Evolutionary conservation across 2,797 vertebrate genomes (phyloP).

Genomic region (Phrynocephalus guinanensis): DNA sequence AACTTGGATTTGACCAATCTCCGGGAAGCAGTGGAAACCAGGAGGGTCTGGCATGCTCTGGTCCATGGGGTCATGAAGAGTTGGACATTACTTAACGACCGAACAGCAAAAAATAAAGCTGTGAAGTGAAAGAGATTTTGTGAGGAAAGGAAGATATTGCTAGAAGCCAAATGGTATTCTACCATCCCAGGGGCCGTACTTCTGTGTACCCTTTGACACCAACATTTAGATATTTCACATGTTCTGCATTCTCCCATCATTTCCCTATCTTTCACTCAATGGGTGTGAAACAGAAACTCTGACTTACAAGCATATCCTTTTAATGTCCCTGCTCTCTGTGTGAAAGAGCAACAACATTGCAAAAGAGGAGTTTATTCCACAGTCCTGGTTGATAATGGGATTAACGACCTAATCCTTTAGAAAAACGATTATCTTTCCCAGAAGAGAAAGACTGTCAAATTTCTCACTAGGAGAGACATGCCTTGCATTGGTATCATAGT

Average conservation of each 20-base stretch:
- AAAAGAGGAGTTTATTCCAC: constrained; percentile 4
- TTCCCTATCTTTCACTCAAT: neutral
- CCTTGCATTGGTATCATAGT: constrained; percentile 1
- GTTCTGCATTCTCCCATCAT: neutral
- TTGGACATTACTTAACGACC: too few relatives aligned
- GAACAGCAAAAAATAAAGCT: too few relatives aligned
- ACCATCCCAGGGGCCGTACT: neutral
- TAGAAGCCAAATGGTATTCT: neutral
- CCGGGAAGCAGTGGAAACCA: too few relatives aligned
- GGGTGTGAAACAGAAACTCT: constrained; percentile 6
- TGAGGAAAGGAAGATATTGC: fast-evolving
- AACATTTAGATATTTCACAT: neutral
- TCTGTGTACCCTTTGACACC: neutral
- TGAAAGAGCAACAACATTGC: neutral
- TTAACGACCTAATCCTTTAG: constrained; percentile 29
- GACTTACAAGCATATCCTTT: neutral
- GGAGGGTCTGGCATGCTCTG: too few relatives aligned
- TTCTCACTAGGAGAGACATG: neutral
- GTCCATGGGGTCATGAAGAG: too few relatives aligned
- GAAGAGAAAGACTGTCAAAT: constrained; percentile 2
- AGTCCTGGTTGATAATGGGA: constrained; percentile 14
- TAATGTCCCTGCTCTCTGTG: neutral
- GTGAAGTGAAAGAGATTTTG: neutral
- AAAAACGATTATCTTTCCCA: neutral
- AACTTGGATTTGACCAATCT: too few relatives aligned